Evolutionary conservation across 1,140 invertebrate genomes (phyloP).

Genomic region (Eumaeus atala): DNA sequence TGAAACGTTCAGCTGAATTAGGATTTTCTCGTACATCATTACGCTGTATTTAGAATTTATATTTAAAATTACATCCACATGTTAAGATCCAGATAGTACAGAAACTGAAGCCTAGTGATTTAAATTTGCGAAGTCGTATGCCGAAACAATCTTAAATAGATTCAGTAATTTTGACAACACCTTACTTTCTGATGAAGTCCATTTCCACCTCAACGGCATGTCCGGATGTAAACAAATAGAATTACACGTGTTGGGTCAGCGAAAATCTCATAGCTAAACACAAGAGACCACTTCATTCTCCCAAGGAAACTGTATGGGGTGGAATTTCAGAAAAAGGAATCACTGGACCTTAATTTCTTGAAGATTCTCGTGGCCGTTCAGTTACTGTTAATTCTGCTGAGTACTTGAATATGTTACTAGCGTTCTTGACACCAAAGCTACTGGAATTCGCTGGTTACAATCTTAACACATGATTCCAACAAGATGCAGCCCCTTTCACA

Average conservation of each 20-base stretch:
- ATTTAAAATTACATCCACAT: too few relatives aligned
- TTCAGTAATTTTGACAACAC: slow-evolving; percentile 28
- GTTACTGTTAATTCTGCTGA: slow-evolving; percentile 33
- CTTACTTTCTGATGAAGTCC: slow-evolving; percentile 26
- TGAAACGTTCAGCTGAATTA: too few relatives aligned
- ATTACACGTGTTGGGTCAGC: too few relatives aligned
- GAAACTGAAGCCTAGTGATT: slow-evolving; percentile 7
- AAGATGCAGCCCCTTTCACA: slow-evolving; percentile 16
- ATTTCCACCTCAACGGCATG: too few relatives aligned
- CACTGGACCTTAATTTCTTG: slow-evolving; percentile 34
- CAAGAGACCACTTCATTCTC: too few relatives aligned
- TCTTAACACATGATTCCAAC: too few relatives aligned
- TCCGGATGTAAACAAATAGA: too few relatives aligned
- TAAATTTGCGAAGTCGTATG: slow-evolving; percentile 1
- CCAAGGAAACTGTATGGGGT: neutral
- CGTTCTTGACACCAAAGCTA: slow-evolving; percentile 28
- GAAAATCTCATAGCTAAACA: slow-evolving; percentile 17
- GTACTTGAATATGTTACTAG: slow-evolving; percentile 32
- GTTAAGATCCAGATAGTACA: too few relatives aligned
- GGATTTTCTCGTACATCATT: too few relatives aligned
- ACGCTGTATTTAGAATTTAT: slow-evolving; percentile 17
- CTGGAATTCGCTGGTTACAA: slow-evolving; percentile 6
- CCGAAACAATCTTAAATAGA: slow-evolving; percentile 23
- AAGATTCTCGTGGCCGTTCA: slow-evolving; percentile 27
- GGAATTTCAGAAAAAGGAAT: slow-evolving; percentile 27